Evolutionary conservation across 2,797 vertebrate species (phyloP).

Genomic region (Sitta carolinensis): DNA sequence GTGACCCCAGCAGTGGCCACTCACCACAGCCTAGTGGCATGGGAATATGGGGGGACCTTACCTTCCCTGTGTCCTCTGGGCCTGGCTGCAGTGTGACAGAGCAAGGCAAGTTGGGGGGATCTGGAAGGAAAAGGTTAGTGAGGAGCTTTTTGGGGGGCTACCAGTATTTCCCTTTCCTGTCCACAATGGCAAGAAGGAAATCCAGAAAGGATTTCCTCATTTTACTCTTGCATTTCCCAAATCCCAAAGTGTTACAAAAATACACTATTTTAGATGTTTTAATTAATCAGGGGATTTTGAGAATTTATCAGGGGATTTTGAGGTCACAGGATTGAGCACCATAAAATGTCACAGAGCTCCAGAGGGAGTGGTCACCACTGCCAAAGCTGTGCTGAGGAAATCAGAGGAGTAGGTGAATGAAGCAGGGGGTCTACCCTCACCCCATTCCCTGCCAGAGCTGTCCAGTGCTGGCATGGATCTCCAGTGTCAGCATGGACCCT

Average conservation of each 20-base stretch:
- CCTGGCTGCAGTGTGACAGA: slow-evolving; percentile 94
- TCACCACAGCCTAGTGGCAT: background rate
- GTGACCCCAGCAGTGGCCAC: background rate
- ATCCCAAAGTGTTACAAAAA: background rate
- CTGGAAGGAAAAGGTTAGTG: slow-evolving; percentile 64
- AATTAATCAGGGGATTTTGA: background rate
- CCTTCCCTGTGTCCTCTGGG: slow-evolving; percentile 95
- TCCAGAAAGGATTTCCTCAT: background rate
- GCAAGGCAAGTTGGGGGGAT: slow-evolving; percentile 95
- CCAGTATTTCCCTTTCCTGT: background rate
- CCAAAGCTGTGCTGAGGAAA: background rate
- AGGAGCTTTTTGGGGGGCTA: background rate
- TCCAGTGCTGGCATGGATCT: background rate
- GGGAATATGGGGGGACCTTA: slow-evolving; percentile 15
- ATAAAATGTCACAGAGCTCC: background rate
- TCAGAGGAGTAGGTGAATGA: accelerated
- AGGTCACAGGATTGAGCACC: background rate
- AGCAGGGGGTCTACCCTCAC: too few species aligned
- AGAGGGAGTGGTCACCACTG: background rate
- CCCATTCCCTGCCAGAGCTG: background rate
- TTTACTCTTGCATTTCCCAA: background rate
- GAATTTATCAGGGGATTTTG: background rate
- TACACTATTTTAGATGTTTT: background rate
- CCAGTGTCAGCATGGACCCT: background rate
- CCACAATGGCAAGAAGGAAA: background rate